Evolutionary conservation across 2,113 vertebrate genomes (phyloP).

Genomic region (Marmota monax): DNA sequence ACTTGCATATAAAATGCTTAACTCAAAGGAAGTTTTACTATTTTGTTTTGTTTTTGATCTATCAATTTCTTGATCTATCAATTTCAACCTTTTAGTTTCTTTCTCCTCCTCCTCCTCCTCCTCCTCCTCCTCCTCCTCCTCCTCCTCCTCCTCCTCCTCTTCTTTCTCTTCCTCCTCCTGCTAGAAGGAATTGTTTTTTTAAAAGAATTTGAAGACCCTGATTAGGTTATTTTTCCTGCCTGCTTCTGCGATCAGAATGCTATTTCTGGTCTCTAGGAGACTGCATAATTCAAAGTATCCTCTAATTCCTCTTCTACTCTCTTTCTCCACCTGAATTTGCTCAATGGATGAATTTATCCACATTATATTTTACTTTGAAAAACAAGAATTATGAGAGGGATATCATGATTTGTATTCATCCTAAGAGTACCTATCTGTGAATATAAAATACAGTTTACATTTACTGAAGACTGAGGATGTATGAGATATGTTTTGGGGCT

Average conservation of each 20-base stretch:
- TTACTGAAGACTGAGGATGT: background rate
- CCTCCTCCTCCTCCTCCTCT: too few relatives aligned
- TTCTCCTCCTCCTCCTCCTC: too few relatives aligned
- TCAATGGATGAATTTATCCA: background rate
- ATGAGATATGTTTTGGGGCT: background rate
- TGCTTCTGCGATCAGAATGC: background rate
- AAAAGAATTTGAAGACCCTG: background rate
- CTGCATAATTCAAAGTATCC: background rate
- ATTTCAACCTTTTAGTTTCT: background rate
- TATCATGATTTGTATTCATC: background rate
- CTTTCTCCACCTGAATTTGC: background rate
- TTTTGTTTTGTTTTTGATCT: background rate
- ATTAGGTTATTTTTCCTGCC: background rate
- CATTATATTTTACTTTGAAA: constrained; percentile 16
- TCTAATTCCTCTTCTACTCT: background rate
- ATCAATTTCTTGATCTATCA: background rate
- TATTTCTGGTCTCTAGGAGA: background rate
- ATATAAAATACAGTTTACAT: background rate
- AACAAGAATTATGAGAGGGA: background rate
- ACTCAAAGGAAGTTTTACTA: background rate
- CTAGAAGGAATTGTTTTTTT: background rate
- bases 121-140: too few relatives aligned
- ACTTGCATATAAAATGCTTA: background rate
- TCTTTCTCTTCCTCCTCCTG: too few relatives aligned
- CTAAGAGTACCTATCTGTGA: background rate